Conservation (phyloP, 2,113 vertebrate species). For the Prinia subflava region DNA sequence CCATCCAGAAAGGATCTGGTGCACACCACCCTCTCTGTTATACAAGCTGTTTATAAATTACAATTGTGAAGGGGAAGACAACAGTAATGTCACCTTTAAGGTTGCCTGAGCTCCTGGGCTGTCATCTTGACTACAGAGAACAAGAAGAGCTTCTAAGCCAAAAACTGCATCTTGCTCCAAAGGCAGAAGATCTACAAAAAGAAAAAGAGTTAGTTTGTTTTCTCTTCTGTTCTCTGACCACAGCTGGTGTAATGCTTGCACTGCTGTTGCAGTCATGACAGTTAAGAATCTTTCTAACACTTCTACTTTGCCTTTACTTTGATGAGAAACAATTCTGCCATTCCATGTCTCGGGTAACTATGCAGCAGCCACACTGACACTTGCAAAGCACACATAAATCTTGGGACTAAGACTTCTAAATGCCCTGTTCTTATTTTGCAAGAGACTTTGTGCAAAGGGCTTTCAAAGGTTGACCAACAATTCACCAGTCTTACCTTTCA, state of each 20-base stretch:
- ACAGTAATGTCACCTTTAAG: conserved; percentile 82
- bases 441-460: not conserved
- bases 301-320: not conserved
- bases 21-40: not conserved
- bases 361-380: not conserved
- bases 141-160: conserved; percentile 90
- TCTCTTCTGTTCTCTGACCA: not conserved
- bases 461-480: not conserved
- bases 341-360: not conserved
- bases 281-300: not conserved
- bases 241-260: not conserved
- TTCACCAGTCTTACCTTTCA: not conserved
- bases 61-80: not conserved
- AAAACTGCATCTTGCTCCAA: conserved; percentile 94
- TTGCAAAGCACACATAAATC: not conserved
- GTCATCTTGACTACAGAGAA: conserved; percentile 92
- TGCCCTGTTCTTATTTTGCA: not conserved
- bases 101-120: conserved; percentile 84
- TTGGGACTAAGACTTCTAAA: not conserved
- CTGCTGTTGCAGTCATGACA: not conserved
- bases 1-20: not conserved
- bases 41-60: not conserved
- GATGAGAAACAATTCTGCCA: not conserved
- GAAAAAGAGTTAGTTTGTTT: not conserved
- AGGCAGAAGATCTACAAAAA: conserved; percentile 81